Evolutionary conservation across 2,888 invertebrate genomes (phyloP).

Genomic region (Synergus umbraculus): DNA sequence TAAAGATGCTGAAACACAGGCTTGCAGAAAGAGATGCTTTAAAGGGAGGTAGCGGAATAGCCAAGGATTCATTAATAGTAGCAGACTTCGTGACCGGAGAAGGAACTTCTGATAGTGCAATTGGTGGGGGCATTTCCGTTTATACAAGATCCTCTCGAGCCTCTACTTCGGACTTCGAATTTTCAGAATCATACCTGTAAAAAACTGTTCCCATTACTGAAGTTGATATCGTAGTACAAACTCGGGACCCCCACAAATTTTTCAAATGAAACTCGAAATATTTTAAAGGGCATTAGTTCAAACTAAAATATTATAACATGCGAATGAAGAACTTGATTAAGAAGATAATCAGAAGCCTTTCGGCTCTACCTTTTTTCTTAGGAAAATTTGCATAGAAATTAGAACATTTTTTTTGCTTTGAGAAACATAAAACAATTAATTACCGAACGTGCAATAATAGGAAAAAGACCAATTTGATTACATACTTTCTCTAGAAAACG

Average conservation of each 20-base stretch:
- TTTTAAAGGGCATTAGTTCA: conserved; percentile 9
- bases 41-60: conserved; percentile 74
- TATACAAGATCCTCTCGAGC: conserved; percentile 90
- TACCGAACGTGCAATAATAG: not conserved
- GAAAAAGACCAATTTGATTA: conserved; percentile 10
- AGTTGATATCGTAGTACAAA: conserved; percentile 54
- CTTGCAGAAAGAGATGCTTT: conserved; percentile 87
- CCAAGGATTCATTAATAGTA: conserved; percentile 86
- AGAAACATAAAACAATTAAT: conserved; percentile 3
- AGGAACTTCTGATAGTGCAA: conserved; percentile 89
- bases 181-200: conserved; percentile 92
- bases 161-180: conserved; percentile 92
- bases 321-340: not conserved
- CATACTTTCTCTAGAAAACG: not conserved
- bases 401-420: not conserved
- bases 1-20: conserved; percentile 88
- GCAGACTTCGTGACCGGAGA: conserved; percentile 88
- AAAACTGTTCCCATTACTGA: conserved; percentile 28
- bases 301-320: conserved; percentile 7
- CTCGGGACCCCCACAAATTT: conserved; percentile 50
- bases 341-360: conserved; percentile 11
- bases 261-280: conserved; percentile 21
- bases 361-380: not conserved
- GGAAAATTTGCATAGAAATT: not conserved
- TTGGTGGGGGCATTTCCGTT: conserved; percentile 83